Conservation (phyloP, 2,113 vertebrate species). For the Leptobrachium ailaonicum region DNA sequence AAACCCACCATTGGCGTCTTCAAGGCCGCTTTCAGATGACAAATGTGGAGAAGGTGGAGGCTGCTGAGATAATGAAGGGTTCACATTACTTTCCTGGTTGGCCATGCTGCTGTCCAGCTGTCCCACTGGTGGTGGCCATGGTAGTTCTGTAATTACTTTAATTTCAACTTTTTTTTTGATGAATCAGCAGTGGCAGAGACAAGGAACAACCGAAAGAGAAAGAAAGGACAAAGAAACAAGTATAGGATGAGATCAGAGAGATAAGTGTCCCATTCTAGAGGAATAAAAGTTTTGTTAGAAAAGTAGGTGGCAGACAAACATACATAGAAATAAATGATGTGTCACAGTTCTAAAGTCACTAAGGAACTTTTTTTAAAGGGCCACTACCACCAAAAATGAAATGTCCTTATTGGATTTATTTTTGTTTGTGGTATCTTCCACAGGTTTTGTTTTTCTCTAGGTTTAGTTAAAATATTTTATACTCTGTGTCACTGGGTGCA, state of each 20-base stretch:
- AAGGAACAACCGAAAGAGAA: slow-evolving; percentile 51
- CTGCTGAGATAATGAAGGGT: slow-evolving; percentile 57
- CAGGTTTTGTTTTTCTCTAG: too few relatives aligned
- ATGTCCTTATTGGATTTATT: too few relatives aligned
- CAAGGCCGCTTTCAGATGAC: slow-evolving; percentile 57
- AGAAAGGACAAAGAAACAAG: slow-evolving; percentile 53
- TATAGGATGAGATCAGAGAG: slow-evolving; percentile 55
- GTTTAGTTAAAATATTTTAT: too few relatives aligned
- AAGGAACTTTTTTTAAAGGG: too few relatives aligned
- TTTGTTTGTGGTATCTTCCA: too few relatives aligned
- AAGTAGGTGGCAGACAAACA: neutral
- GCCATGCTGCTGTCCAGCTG: slow-evolving; percentile 87
- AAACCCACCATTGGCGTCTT: slow-evolving; percentile 75
- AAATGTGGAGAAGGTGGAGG: slow-evolving; percentile 55
- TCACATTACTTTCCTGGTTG: slow-evolving; percentile 72
- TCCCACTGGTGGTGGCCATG: slow-evolving; percentile 95
- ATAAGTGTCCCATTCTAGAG: slow-evolving; percentile 52
- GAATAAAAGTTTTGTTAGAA: slow-evolving; percentile 7
- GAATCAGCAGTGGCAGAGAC: slow-evolving; percentile 42
- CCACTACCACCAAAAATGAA: too few relatives aligned
- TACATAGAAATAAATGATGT: too few relatives aligned
- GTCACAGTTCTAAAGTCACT: too few relatives aligned
- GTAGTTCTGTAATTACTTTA: slow-evolving; percentile 98
- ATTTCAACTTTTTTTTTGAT: slow-evolving; percentile 94
- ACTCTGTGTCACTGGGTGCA: too few relatives aligned